Evolutionary conservation across 2,113 vertebrate species (phyloP).

Genomic region (Macrotis lagotis): DNA sequence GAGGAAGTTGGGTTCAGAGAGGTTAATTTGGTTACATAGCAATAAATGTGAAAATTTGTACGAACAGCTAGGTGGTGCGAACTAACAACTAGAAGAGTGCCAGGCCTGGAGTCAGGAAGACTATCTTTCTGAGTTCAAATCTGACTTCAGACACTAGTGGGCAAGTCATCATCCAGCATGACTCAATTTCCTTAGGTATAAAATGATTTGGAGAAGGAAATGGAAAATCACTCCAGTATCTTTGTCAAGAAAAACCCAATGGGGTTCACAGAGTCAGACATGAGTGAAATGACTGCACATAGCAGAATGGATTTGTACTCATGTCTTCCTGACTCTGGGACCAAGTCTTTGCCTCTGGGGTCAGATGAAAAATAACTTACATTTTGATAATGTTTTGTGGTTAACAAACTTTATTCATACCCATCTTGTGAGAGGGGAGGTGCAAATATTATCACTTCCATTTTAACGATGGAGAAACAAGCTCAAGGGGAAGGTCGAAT

Average conservation of each 20-base stretch:
- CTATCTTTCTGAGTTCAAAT: no score
- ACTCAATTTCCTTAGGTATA: not conserved
- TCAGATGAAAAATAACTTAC: not conserved
- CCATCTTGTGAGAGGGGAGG: not conserved
- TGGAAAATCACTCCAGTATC: not conserved
- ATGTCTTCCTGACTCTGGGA: not conserved
- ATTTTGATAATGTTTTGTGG: not conserved
- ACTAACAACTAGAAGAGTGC: no score
- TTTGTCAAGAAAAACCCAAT: not conserved
- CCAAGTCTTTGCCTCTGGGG: not conserved
- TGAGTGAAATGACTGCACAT: not conserved
- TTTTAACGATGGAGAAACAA: not conserved
- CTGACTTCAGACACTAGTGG: no score
- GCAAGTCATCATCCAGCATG: not conserved
- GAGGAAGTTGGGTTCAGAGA: not conserved
- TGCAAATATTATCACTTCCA: not conserved
- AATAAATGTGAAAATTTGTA: not conserved
- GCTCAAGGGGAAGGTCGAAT: not conserved
- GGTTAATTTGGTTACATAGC: not conserved
- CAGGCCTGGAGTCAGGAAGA: no score
- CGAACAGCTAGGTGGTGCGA: no score
- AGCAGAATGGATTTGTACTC: not conserved
- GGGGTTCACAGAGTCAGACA: not conserved
- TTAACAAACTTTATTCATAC: not conserved
- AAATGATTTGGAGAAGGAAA: not conserved